These are phyloP conservation scores for Drosophila percnosoma DNA, from an alignment of 2,888 invertebrate species.

Conservation along the genomic window DNA sequence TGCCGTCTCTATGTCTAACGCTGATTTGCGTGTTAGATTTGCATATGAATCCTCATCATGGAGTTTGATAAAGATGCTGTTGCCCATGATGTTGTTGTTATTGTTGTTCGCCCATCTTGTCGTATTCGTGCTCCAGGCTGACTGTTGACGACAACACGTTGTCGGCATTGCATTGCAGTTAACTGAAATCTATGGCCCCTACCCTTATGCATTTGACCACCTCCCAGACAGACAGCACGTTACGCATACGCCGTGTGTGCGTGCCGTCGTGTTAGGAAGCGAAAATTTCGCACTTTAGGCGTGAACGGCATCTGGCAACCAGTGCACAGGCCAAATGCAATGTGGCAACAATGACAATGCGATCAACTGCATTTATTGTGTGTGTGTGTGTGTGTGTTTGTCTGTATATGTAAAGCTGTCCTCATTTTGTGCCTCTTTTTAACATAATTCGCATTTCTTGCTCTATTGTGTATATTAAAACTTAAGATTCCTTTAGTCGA, in stretches of 20 bases:
- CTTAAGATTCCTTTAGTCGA: background rate
- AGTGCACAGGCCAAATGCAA: slow-evolving; percentile 19
- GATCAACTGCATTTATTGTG: slow-evolving; percentile 24
- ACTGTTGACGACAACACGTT: slow-evolving; percentile 58
- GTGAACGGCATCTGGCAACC: slow-evolving; percentile 32
- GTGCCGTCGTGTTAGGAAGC: slow-evolving; percentile 30
- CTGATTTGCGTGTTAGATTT: slow-evolving; percentile 69
- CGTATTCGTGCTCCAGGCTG: slow-evolving; percentile 15
- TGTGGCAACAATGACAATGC: slow-evolving; percentile 23
- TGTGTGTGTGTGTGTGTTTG: background rate
- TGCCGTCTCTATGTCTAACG: slow-evolving; percentile 40
- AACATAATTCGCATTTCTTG: slow-evolving; percentile 17
- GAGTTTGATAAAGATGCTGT: slow-evolving; percentile 51
- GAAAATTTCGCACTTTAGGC: slow-evolving; percentile 40
- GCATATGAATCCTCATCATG: slow-evolving; percentile 73
- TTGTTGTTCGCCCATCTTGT: slow-evolving; percentile 19
- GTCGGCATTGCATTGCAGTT: slow-evolving; percentile 54
- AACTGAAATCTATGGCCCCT: slow-evolving; percentile 69
- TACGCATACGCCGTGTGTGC: slow-evolving; percentile 61
- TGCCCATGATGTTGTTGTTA: slow-evolving; percentile 21
- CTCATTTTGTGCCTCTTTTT: slow-evolving; percentile 5
- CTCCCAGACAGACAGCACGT: slow-evolving; percentile 17
- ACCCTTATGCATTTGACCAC: slow-evolving; percentile 40
- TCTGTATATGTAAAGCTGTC: slow-evolving; percentile 30
- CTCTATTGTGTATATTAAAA: background rate